Percentiles rank a stretch among this genome's conserved stretches.
Conservation (phyloP, 2,797 vertebrate genomes). For the Labeo calbasu region DNA sequence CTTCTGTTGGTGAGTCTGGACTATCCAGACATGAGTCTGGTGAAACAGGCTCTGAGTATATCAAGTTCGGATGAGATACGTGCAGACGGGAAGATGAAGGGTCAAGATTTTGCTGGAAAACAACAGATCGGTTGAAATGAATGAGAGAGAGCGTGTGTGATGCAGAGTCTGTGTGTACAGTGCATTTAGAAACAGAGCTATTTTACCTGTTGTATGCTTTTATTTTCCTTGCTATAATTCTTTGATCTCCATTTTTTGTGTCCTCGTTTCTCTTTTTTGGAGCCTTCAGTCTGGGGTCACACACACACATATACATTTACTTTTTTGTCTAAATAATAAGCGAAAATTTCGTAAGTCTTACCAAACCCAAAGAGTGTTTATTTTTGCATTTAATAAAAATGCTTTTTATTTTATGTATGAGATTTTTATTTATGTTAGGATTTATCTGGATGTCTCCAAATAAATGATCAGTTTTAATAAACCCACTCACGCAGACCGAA, state of each 20-base stretch:
- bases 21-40: constrained; percentile 85
- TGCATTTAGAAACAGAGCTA: not conserved
- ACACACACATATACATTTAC: not conserved
- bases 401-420: not conserved
- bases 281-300: constrained; percentile 75
- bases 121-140: not conserved
- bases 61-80: constrained; percentile 93
- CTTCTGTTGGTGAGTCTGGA: constrained; percentile 89
- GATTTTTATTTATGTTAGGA: not conserved
- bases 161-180: constrained; percentile 27
- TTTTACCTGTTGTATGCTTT: constrained; percentile 85
- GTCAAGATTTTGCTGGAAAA: constrained; percentile 70
- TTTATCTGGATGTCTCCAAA: not conserved
- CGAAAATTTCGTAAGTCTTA: not conserved
- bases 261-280: constrained; percentile 92
- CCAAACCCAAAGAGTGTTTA: not conserved
- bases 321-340: not conserved
- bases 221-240: constrained; percentile 85
- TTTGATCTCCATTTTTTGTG: constrained; percentile 89
- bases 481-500: not conserved
- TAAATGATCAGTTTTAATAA: not conserved
- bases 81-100: constrained; percentile 83
- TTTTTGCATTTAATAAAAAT: not conserved
- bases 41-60: constrained; percentile 82
- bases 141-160: not conserved